These are phyloP conservation scores for Arremon brunneinucha DNA, from an alignment of 2,797 vertebrate genomes.

Conservation along the genomic window DNA sequence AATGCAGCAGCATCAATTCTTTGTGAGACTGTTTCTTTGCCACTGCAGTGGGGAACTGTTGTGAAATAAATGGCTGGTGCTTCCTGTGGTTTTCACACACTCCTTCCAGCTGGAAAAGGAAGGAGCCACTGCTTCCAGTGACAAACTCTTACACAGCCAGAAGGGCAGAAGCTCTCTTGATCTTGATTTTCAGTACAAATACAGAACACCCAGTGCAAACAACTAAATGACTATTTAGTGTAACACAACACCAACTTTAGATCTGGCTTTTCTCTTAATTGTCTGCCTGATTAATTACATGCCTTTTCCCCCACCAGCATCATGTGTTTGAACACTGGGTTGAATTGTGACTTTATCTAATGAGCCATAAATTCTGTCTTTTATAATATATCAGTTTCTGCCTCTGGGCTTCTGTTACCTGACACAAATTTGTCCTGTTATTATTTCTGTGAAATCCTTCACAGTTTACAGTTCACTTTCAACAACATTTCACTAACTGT, in stretches of 20 bases:
- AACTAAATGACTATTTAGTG: too few relatives aligned
- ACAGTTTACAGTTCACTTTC: neutral
- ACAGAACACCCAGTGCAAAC: too few relatives aligned
- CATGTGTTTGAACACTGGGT: neutral
- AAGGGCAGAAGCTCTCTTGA: too few relatives aligned
- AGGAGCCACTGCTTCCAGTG: neutral
- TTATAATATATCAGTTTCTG: slow-evolving; percentile 9
- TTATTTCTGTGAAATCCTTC: neutral
- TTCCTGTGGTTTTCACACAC: fast-evolving
- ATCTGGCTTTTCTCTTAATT: neutral
- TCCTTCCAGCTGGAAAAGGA: neutral
- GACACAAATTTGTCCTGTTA: neutral
- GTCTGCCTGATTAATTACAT: neutral
- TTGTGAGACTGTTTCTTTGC: neutral
- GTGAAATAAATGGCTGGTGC: too few relatives aligned
- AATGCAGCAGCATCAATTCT: neutral
- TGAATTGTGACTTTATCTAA: slow-evolving; percentile 37
- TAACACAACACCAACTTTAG: neutral
- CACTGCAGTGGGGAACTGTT: fast-evolving
- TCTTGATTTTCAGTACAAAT: too few relatives aligned
- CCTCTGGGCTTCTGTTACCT: slow-evolving; percentile 20
- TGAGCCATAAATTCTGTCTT: slow-evolving; percentile 50
- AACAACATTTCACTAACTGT: neutral
- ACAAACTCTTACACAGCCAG: neutral
- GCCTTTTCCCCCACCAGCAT: neutral